These are phyloP conservation scores for Cryptocephalus primarius DNA, from an alignment of 2,888 invertebrate genomes.

Conservation along the genomic window DNA sequence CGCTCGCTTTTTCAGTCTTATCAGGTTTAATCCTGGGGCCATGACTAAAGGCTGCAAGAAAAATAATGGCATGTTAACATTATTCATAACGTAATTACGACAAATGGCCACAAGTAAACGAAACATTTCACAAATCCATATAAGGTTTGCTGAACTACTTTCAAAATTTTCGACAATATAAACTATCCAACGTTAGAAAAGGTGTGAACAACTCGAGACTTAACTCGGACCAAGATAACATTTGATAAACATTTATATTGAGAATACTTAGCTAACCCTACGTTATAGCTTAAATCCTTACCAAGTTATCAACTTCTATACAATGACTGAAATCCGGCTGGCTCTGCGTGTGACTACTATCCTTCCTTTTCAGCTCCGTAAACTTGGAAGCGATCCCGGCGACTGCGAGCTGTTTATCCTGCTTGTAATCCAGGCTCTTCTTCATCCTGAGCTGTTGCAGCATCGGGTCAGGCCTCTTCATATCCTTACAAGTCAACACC, in stretches of 20 bases:
- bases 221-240: too few relatives aligned
- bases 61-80: not conserved
- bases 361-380: slow-evolving; percentile 52
- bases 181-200: too few relatives aligned
- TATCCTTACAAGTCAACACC: slow-evolving; percentile 41
- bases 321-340: slow-evolving; percentile 22
- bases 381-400: slow-evolving; percentile 62
- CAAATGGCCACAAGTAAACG: not conserved
- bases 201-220: too few relatives aligned
- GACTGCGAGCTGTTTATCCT: slow-evolving; percentile 67
- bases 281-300: slow-evolving; percentile 14
- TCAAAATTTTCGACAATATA: too few relatives aligned
- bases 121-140: too few relatives aligned
- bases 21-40: slow-evolving; percentile 52
- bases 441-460: slow-evolving; percentile 53
- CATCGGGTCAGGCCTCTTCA: slow-evolving; percentile 48
- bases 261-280: too few relatives aligned
- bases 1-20: slow-evolving; percentile 49
- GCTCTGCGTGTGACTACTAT: slow-evolving; percentile 39
- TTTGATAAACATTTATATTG: too few relatives aligned
- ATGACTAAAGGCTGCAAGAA: slow-evolving; percentile 31
- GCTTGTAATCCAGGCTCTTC: slow-evolving; percentile 65
- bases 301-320: slow-evolving; percentile 26
- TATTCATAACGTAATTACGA: too few relatives aligned
- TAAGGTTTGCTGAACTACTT: too few relatives aligned